Percentiles rank a stretch among this genome's conserved stretches.
Conservation (phyloP, 2,888 invertebrate species). For the Xestobium rufovillosum region DNA sequence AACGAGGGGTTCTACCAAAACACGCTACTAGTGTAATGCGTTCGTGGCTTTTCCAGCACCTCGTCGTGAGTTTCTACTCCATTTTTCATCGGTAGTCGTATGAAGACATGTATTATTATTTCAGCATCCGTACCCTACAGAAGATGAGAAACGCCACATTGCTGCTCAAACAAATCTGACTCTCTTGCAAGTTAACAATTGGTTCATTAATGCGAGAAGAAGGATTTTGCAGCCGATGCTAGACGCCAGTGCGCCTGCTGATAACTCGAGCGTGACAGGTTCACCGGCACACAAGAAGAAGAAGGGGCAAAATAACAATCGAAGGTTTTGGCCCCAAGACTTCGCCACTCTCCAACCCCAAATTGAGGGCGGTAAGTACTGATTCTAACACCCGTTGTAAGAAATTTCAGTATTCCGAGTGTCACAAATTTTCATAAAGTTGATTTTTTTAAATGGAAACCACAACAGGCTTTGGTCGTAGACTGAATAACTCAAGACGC, state of each 20-base stretch:
- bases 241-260: slow-evolving; percentile 54
- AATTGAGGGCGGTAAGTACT: slow-evolving; percentile 50
- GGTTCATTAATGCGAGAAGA: slow-evolving; percentile 90
- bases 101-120: slow-evolving; percentile 23
- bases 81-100: not conserved
- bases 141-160: slow-evolving; percentile 86
- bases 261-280: slow-evolving; percentile 29
- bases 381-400: too few relatives aligned
- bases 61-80: slow-evolving; percentile 65
- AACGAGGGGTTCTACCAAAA: slow-evolving; percentile 88
- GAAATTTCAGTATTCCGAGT: too few relatives aligned
- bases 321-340: slow-evolving; percentile 69
- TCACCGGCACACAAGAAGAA: slow-evolving; percentile 46
- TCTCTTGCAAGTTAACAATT: slow-evolving; percentile 77
- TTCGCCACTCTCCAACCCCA: slow-evolving; percentile 55
- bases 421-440: too few relatives aligned
- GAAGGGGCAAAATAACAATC: slow-evolving; percentile 54
- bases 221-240: slow-evolving; percentile 90
- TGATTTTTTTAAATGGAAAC: too few relatives aligned
- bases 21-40: slow-evolving; percentile 95
- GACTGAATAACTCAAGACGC: too few relatives aligned
- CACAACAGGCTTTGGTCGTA: too few relatives aligned
- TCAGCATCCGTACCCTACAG: slow-evolving; percentile 92
- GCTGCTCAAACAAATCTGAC: slow-evolving; percentile 85
- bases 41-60: slow-evolving; percentile 93